Evolutionary conservation across 2,888 invertebrate species (phyloP), one percentile per base, ranked within the genome.

Genomic region (Erebia palarica): DNA sequence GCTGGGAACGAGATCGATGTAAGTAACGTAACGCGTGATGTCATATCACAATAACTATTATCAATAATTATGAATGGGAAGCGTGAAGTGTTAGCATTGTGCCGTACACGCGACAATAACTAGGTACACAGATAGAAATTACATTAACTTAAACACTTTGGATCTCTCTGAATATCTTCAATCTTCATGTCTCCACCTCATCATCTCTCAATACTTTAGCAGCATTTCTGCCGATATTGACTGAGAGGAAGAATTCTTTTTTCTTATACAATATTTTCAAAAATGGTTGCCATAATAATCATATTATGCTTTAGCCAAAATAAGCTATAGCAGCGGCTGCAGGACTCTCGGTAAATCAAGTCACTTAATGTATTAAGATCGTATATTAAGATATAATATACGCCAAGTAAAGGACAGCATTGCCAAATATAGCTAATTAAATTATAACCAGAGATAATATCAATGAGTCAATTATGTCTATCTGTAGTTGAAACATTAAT

Each of bases 1-100:
- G 73, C 70, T 77, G 77, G 75, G 78, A 80, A 78, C 73, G 74
- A 74, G 77, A 76, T 75, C 70, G 78, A 75, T 78, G 78, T 21
- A 63, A 78, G 78, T 79, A 78, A 77, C 75, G 71, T 65, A 68
- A 68, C 47, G 73, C 75, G 75, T 77, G 72, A 74, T 75, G 73
- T 77, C 76, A 78, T 75, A 69, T 68, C 49, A 72, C 72, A 72
- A 73, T 69, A 73, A 72, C 70, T 71, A 75, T 72, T 70, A 57
- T 58, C 60, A 65, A 68, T 60, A 65, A 68, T 60, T 65, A 64
- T 44, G 53, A 64, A 65, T 68, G 73, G 65, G 65, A 71, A 72
- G 66, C 66, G 69, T 55, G 55, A 70, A 65, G 59, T 21, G 53
- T 63, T 58, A 64, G 13, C 51, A 36, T 65, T 66, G 66, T 67